Percentiles rank a stretch among this genome's conserved stretches.
phyloP scores from a whole-genome alignment of 2,888 invertebrate species.

The Cerceris ruficornis region DNA sequence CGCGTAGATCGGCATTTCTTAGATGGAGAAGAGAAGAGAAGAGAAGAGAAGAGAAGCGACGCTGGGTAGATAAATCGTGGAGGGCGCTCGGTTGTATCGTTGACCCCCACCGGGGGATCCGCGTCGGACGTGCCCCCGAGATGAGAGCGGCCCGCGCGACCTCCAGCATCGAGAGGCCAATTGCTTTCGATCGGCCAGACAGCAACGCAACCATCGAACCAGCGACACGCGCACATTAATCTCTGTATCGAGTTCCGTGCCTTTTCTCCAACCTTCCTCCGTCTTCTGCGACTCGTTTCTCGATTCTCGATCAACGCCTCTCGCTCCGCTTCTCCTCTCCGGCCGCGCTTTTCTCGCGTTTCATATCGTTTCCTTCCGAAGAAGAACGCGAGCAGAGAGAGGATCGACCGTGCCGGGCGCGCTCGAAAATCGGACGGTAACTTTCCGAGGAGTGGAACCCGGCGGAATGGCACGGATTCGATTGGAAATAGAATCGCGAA shows the following conservation, averaged over 20 bases:
- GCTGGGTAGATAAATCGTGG: neutral
- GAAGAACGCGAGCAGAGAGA: too few relatives aligned
- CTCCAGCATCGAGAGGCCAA: slow-evolving; percentile 51
- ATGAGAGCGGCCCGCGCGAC: neutral
- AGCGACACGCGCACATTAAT: slow-evolving; percentile 17
- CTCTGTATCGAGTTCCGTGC: neutral
- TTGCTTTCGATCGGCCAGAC: slow-evolving; percentile 36
- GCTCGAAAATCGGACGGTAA: slow-evolving; percentile 24
- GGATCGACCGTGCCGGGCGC: neutral
- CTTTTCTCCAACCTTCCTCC: neutral
- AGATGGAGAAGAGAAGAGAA: too few relatives aligned
- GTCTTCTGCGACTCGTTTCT: neutral
- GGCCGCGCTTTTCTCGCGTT: too few relatives aligned
- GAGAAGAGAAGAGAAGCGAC: too few relatives aligned
- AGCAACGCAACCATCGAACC: slow-evolving; percentile 12
- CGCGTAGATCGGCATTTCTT: neutral
- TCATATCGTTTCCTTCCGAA: too few relatives aligned
- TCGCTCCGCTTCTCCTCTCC: too few relatives aligned
- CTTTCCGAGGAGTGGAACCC: slow-evolving; percentile 20
- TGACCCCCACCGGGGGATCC: slow-evolving; percentile 66
- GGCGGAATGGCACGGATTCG: neutral
- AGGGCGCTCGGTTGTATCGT: slow-evolving; percentile 34
- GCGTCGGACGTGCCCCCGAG: slow-evolving; percentile 55
- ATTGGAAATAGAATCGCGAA: too few relatives aligned
- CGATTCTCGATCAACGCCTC: too few relatives aligned